These are phyloP conservation scores for Stenopsyche tienmushanensis DNA, from an alignment of 1,140 invertebrate genomes.

Conservation along the genomic window DNA sequence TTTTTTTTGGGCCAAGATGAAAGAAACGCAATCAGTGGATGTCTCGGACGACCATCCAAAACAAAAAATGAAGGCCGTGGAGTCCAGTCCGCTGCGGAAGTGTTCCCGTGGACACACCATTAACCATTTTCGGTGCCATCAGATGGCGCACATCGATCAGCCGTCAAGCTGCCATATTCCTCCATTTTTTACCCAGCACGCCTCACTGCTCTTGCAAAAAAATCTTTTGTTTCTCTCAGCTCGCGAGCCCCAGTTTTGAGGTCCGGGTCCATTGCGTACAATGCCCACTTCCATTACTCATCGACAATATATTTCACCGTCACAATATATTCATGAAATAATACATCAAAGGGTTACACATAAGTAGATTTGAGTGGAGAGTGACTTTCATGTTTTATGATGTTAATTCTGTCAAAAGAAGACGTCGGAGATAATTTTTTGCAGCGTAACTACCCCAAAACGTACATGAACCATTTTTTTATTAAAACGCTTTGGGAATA, in stretches of 20 bases:
- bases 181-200: slow-evolving; percentile 20
- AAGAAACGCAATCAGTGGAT: background rate
- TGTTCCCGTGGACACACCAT: slow-evolving; percentile 17
- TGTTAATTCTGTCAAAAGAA: no score
- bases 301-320: background rate
- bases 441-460: no score
- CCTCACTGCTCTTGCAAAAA: slow-evolving; percentile 3
- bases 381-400: no score
- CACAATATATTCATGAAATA: background rate
- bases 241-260: background rate
- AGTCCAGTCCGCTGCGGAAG: slow-evolving; percentile 9
- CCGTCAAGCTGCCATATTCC: slow-evolving; percentile 14
- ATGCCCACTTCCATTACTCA: background rate
- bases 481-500: no score
- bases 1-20: no score
- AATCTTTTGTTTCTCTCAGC: slow-evolving; percentile 1
- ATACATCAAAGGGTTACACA: no score
- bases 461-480: no score
- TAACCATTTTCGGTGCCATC: slow-evolving; percentile 18
- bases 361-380: no score
- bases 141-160: slow-evolving; percentile 30
- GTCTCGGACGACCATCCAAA: background rate
- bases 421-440: no score
- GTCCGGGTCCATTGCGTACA: background rate
- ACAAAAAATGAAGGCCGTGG: background rate